These are phyloP conservation scores for Spongia lamella DNA, from an alignment of 37 sponge, comb jelly and placozoan species.

Conservation along the genomic window DNA sequence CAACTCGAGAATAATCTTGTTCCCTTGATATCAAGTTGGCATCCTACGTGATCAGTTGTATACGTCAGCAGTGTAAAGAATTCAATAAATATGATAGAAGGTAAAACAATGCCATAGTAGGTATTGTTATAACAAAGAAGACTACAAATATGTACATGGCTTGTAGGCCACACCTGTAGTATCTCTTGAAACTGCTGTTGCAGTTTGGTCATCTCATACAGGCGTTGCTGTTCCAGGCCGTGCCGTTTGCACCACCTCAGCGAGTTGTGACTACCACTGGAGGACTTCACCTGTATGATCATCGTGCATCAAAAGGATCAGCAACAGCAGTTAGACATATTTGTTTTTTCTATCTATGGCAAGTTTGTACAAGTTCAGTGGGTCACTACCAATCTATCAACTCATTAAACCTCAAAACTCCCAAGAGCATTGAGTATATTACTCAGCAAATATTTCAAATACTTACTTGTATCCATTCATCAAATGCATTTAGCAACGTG, in stretches of 20 bases:
- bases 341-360: background rate
- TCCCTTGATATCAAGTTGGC: too few species aligned
- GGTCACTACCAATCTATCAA: too few species aligned
- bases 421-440: background rate
- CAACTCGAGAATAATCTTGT: too few species aligned
- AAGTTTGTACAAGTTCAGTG: background rate
- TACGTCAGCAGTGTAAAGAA: too few species aligned
- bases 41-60: background rate
- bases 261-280: slow-evolving; percentile 42
- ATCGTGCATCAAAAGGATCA: background rate
- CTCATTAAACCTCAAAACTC: too few species aligned
- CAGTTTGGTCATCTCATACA: slow-evolving; percentile 95
- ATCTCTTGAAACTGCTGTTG: slow-evolving; percentile 85
- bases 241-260: slow-evolving; percentile 79
- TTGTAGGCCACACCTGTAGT: slow-evolving; percentile 54
- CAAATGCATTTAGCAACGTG: slow-evolving; percentile 85
- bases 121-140: too few species aligned
- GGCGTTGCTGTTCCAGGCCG: slow-evolving; percentile 87
- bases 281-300: slow-evolving; percentile 71
- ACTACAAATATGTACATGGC: too few species aligned
- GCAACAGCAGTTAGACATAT: background rate
- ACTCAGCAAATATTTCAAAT: background rate
- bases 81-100: too few species aligned
- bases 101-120: too few species aligned
- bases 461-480: slow-evolving; percentile 88